phyloP scores from a whole-genome alignment of 2,797 vertebrate genomes.

The Sebastes miniatus region DNA sequence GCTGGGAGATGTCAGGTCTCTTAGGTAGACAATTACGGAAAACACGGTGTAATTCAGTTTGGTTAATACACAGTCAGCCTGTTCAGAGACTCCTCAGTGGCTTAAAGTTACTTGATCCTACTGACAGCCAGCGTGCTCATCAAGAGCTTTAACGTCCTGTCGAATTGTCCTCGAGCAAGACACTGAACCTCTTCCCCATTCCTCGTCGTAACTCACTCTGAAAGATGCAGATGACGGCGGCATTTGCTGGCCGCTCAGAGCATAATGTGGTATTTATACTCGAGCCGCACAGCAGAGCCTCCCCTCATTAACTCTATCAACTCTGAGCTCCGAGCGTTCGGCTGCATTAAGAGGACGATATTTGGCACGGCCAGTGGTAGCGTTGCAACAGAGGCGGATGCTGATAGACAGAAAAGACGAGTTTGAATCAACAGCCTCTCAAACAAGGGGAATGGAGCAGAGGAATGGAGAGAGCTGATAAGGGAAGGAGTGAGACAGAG shows the following conservation, averaged over 20 bases:
- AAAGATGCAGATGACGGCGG: slow-evolving; percentile 34
- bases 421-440: slow-evolving; percentile 39
- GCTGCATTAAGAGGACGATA: slow-evolving; percentile 6
- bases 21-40: not conserved
- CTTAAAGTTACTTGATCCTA: not conserved
- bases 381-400: not conserved
- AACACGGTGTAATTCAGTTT: not conserved
- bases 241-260: slow-evolving; percentile 27
- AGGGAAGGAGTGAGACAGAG: slow-evolving; percentile 54
- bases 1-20: slow-evolving; percentile 18
- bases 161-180: not conserved
- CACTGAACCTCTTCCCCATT: not conserved
- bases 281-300: slow-evolving; percentile 10
- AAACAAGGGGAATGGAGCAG: slow-evolving; percentile 39
- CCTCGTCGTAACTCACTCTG: slow-evolving; percentile 7
- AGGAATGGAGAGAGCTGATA: slow-evolving; percentile 67
- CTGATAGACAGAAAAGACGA: slow-evolving; percentile 34
- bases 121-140: not conserved
- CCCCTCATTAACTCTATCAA: slow-evolving; percentile 38
- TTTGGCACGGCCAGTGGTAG: slow-evolving; percentile 43
- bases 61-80: not conserved
- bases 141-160: not conserved
- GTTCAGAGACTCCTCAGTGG: not conserved
- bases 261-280: slow-evolving; percentile 52
- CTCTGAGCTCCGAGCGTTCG: slow-evolving; percentile 25